Percentiles rank a stretch among this genome's conserved stretches.
phyloP scores from a whole-genome alignment of 1,140 invertebrate genomes.

The Drosophila sproati region DNA sequence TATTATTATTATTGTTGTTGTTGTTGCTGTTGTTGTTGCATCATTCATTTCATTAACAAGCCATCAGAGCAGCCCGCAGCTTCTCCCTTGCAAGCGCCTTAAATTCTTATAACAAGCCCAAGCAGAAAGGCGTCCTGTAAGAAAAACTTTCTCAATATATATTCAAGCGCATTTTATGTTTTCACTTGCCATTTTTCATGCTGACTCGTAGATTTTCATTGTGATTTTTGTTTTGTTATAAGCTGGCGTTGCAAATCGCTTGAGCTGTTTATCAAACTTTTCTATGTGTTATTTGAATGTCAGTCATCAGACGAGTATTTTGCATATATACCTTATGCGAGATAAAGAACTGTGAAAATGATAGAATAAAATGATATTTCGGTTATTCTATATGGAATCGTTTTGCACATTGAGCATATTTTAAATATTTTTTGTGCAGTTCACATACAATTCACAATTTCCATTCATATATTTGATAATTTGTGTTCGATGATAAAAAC shows the following conservation, averaged over 20 bases:
- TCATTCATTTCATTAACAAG: conserved; percentile 57
- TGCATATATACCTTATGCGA: neutral
- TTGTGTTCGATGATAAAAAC: neutral
- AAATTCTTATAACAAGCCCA: conserved; percentile 24
- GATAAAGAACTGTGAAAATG: neutral
- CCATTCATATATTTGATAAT: neutral
- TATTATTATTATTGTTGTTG: conserved; percentile 28
- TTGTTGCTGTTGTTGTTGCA: conserved; percentile 29
- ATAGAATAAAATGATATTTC: neutral
- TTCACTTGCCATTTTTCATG: conserved; percentile 52
- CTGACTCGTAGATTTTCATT: conserved; percentile 27
- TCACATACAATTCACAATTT: neutral
- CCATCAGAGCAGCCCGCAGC: conserved; percentile 18
- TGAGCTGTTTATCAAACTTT: conserved; percentile 54
- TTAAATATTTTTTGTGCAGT: neutral
- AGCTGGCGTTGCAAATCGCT: conserved; percentile 35
- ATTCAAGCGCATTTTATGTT: conserved; percentile 53
- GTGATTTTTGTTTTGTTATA: conserved; percentile 6
- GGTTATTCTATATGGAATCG: neutral
- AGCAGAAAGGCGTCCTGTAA: conserved; percentile 41
- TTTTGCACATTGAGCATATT: neutral
- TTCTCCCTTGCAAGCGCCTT: conserved; percentile 1
- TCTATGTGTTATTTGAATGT: neutral
- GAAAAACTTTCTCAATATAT: conserved; percentile 73
- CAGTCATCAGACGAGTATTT: neutral